These are phyloP conservation scores for Poliocrania exsul DNA, from an alignment of 2,797 vertebrate species.

Conservation along the genomic window DNA sequence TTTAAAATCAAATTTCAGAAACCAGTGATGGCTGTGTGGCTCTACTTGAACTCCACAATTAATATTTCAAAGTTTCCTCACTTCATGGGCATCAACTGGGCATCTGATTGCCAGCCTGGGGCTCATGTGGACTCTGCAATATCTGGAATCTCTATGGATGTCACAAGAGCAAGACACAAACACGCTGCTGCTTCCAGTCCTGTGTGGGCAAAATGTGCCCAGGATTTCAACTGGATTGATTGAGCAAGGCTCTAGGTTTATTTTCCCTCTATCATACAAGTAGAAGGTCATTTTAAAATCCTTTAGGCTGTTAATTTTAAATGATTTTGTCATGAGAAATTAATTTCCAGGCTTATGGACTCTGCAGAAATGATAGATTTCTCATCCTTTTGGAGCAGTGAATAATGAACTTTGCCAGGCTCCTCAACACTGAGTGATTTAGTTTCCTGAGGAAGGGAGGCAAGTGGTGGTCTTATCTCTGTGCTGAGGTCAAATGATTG, in stretches of 20 bases:
- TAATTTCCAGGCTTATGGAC: slow-evolving; percentile 44
- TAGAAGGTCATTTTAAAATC: slow-evolving; percentile 44
- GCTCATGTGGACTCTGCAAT: not conserved
- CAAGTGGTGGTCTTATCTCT: not conserved
- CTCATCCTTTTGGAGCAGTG: slow-evolving; percentile 22
- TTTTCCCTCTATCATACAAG: not conserved
- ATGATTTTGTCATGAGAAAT: slow-evolving; percentile 58
- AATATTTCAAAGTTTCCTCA: not conserved
- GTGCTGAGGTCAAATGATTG: not conserved
- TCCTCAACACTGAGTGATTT: slow-evolving; percentile 20
- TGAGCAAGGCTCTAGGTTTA: not conserved
- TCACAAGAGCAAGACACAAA: not conserved
- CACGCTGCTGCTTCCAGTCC: not conserved
- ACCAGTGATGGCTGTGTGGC: not conserved
- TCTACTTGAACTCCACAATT: not conserved
- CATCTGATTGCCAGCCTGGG: not conserved
- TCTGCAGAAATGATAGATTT: slow-evolving; percentile 38
- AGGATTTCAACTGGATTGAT: not conserved
- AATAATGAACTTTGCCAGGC: slow-evolving; percentile 58
- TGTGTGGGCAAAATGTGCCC: not conserved
- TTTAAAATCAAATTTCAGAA: not conserved
- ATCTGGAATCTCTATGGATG: not conserved
- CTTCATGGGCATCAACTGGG: not conserved
- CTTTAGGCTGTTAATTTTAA: slow-evolving; percentile 38
- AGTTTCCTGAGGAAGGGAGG: not conserved